A percentile compares a stretch with the other conserved stretches of the same genome.
These are phyloP conservation scores for Acrossocheilus fasciatus DNA, from an alignment of 2,797 vertebrate genomes.

Conservation along the genomic window DNA sequence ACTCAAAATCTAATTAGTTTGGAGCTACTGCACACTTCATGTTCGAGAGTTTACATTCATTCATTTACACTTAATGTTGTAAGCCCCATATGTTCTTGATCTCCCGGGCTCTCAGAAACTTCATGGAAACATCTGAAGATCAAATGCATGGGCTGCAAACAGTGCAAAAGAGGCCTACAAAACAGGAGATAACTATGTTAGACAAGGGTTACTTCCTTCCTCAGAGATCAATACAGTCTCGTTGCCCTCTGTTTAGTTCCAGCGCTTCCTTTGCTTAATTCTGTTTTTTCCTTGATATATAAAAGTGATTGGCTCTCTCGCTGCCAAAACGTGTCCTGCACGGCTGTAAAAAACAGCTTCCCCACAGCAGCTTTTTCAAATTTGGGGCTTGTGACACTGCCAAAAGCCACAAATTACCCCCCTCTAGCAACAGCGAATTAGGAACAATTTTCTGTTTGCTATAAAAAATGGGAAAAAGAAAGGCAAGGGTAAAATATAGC, in stretches of 20 bases:
- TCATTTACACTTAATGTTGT: constrained; percentile 56
- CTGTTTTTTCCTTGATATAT: constrained; percentile 65
- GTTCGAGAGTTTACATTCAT: constrained; percentile 22
- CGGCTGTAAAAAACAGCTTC: constrained; percentile 65
- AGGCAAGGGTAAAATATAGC: constrained; percentile 82
- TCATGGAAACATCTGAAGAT: constrained; percentile 28
- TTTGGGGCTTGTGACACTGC: constrained; percentile 84
- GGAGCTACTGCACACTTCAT: constrained; percentile 15
- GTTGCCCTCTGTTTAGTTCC: constrained; percentile 38
- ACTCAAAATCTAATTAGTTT: constrained; percentile 9
- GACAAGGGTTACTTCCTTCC: constrained; percentile 55
- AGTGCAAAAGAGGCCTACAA: constrained; percentile 11
- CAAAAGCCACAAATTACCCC: constrained; percentile 87
- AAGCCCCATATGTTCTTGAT: constrained; percentile 70
- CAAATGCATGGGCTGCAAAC: constrained; percentile 7
- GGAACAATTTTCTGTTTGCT: constrained; percentile 87
- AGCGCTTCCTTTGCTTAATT: constrained; percentile 58
- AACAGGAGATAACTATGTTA: constrained; percentile 48
- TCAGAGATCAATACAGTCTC: constrained; percentile 42
- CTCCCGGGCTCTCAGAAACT: constrained; percentile 14
- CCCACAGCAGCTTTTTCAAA: constrained; percentile 85
- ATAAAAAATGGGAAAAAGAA: constrained; percentile 79
- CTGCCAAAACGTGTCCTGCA: constrained; percentile 66
- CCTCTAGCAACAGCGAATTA: constrained; percentile 87
- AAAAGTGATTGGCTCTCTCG: constrained; percentile 71